Evolutionary conservation across 2,888 invertebrate species (phyloP).

Genomic region (Calameuta pallipes): DNA sequence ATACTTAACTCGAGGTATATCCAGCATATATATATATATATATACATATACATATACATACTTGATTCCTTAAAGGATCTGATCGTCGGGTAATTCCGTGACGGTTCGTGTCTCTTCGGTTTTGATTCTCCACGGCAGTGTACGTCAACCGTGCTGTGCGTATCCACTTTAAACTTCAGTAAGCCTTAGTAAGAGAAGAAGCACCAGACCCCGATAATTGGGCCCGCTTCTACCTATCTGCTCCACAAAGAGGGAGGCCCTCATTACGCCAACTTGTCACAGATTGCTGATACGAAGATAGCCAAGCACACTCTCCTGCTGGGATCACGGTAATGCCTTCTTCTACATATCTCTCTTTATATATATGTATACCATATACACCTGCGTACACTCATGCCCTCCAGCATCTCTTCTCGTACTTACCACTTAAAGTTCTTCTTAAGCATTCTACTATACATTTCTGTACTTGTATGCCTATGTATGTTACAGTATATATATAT

Average conservation of each 20-base stretch:
- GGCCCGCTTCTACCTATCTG: constrained; percentile 35
- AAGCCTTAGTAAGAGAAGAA: constrained; percentile 9
- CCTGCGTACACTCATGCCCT: neutral
- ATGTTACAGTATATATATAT: too few relatives aligned
- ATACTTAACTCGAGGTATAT: too few relatives aligned
- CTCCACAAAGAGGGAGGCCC: constrained; percentile 48
- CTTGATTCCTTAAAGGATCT: constrained; percentile 21
- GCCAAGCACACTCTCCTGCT: neutral
- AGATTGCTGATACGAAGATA: constrained; percentile 51
- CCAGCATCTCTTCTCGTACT: too few relatives aligned
- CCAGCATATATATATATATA: too few relatives aligned
- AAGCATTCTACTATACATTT: too few relatives aligned
- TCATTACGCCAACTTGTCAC: constrained; percentile 60
- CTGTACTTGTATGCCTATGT: too few relatives aligned
- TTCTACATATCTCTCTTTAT: neutral
- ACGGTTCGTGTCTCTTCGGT: constrained; percentile 26
- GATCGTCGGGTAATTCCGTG: constrained; percentile 46
- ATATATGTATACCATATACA: neutral
- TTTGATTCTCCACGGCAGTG: constrained; percentile 19
- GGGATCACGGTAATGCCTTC: constrained; percentile 1
- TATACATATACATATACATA: too few relatives aligned
- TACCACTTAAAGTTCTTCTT: too few relatives aligned
- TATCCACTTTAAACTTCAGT: too few relatives aligned
- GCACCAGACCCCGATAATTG: constrained; percentile 48
- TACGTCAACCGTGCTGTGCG: too few relatives aligned